A percentile compares a stretch with the other conserved stretches of the same genome.
phyloP scores from a whole-genome alignment of 64 coral and sea anemone genomes.

The Platygyra sinensis region DNA sequence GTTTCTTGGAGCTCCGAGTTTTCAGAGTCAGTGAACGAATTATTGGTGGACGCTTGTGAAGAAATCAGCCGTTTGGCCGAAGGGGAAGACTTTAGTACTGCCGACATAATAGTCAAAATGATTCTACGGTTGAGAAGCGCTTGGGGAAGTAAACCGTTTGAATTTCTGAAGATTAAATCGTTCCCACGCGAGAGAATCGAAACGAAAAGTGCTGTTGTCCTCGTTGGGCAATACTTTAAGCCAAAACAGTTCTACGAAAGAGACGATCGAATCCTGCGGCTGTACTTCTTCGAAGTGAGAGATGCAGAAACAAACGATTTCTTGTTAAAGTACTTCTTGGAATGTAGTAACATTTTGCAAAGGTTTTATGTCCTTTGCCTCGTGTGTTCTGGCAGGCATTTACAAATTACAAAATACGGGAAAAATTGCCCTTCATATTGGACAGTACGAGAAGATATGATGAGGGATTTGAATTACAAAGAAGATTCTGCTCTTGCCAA shows the following conservation, averaged over 20 bases:
- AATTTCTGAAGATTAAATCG: constrained; percentile 38
- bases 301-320: constrained; percentile 7
- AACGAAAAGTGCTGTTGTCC: constrained; percentile 13
- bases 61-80: constrained; percentile 34
- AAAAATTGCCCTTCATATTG: constrained; percentile 53
- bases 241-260: constrained; percentile 29
- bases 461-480: constrained; percentile 33
- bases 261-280: constrained; percentile 35
- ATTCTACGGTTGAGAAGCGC: constrained; percentile 12
- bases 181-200: constrained; percentile 58
- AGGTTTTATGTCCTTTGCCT: constrained; percentile 52
- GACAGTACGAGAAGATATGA: constrained; percentile 52
- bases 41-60: constrained; percentile 14
- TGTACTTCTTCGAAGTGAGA: constrained; percentile 42
- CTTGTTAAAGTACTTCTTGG: constrained; percentile 59
- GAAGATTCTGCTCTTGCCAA: constrained; percentile 6
- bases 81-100: background rate
- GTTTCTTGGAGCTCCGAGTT: constrained; percentile 12
- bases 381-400: constrained; percentile 36
- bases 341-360: constrained; percentile 59
- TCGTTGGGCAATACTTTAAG: constrained; percentile 45
- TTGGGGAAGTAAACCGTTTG: constrained; percentile 43
- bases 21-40: background rate
- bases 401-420: constrained; percentile 42
- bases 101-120: constrained; percentile 37